Conservation (phyloP, 92 coral and sea anemone genomes). For the Umimayanthus chanpuru region DNA sequence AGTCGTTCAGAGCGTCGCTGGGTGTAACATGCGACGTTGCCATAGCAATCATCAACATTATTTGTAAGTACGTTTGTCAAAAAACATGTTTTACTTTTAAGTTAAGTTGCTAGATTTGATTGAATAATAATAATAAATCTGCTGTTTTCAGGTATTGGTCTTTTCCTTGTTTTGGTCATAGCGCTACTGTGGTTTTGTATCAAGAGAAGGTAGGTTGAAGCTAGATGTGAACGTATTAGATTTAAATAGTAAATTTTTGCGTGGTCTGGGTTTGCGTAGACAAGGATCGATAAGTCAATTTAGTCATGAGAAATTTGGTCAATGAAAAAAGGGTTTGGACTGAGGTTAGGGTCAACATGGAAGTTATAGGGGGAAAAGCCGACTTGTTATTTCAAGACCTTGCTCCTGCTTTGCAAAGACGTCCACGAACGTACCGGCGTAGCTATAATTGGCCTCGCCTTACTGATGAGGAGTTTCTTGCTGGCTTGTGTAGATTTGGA, state of each 20-base stretch:
- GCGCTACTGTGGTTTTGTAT: constrained; percentile 80
- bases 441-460: too few species aligned
- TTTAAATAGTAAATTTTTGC: neutral
- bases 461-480: too few species aligned
- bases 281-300: too few species aligned
- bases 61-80: constrained; percentile 31
- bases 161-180: constrained; percentile 68
- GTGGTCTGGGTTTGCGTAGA: neutral
- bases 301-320: too few species aligned
- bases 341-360: too few species aligned
- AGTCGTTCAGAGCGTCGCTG: constrained; percentile 74
- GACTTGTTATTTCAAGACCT: too few species aligned
- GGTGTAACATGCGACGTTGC: constrained; percentile 82
- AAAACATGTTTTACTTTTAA: too few species aligned
- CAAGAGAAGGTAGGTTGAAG: constrained; percentile 61
- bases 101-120: neutral
- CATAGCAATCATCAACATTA: constrained; percentile 71
- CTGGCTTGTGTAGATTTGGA: too few species aligned
- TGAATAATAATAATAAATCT: neutral
- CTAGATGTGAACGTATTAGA: neutral
- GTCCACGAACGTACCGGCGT: too few species aligned
- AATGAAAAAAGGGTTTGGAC: too few species aligned
- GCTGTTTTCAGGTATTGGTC: constrained; percentile 61
- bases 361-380: too few species aligned
- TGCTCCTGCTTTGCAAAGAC: too few species aligned